phyloP scores from a whole-genome alignment of 2,797 vertebrate genomes.

The Syngnathus acus region DNA sequence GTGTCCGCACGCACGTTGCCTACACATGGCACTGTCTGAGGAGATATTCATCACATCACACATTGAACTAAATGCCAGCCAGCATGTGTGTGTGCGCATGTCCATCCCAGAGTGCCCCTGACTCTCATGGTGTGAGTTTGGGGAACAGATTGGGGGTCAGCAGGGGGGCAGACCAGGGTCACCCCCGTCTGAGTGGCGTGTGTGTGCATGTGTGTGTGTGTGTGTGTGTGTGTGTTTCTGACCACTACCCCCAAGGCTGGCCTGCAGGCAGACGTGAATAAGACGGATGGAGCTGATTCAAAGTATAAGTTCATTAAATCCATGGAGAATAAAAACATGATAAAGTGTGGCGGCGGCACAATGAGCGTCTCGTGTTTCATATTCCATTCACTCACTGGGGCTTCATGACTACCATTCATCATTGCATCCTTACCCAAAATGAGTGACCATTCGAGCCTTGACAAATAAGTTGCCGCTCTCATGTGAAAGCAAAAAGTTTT shows the following conservation, averaged over 20 bases:
- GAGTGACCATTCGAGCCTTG: slow-evolving; percentile 46
- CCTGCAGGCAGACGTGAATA: slow-evolving; percentile 65
- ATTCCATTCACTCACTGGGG: slow-evolving; percentile 40
- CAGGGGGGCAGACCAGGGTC: slow-evolving; percentile 75
- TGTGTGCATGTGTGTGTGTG: slow-evolving; percentile 27
- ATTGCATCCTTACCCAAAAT: slow-evolving; percentile 61
- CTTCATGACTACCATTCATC: slow-evolving; percentile 68
- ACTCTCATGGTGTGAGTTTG: slow-evolving; percentile 68
- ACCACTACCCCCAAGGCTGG: slow-evolving; percentile 43
- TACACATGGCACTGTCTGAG: slow-evolving; percentile 72
- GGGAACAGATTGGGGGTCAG: slow-evolving; percentile 78
- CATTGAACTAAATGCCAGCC: slow-evolving; percentile 45
- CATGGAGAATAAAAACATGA: slow-evolving; percentile 63
- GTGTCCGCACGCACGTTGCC: slow-evolving; percentile 44
- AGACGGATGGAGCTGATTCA: slow-evolving; percentile 75
- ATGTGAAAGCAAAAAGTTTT: background rate
- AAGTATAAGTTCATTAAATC: slow-evolving; percentile 64
- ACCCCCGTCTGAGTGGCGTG: slow-evolving; percentile 65
- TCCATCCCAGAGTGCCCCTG: slow-evolving; percentile 56
- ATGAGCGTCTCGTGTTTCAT: slow-evolving; percentile 61
- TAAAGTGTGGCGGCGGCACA: slow-evolving; percentile 59
- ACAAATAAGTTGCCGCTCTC: slow-evolving; percentile 9
- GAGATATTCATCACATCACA: slow-evolving; percentile 71
- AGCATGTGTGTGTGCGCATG: slow-evolving; percentile 42
- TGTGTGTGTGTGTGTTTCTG: slow-evolving; percentile 34